These are phyloP conservation scores for Zenarchopterus dispar DNA, from an alignment of 2,797 vertebrate genomes.

Conservation along the genomic window DNA sequence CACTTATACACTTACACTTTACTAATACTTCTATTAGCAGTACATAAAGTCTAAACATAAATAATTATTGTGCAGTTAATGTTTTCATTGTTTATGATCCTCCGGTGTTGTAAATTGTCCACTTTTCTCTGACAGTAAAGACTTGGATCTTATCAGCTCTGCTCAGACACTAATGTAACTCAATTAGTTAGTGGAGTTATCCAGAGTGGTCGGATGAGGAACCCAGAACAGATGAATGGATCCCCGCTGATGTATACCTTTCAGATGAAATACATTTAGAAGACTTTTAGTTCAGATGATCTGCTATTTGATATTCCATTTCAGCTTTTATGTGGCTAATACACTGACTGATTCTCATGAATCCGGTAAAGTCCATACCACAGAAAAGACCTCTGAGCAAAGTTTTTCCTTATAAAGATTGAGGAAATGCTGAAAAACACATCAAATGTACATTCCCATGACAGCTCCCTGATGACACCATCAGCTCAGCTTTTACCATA, in stretches of 20 bases:
- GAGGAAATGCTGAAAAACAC: slow-evolving; percentile 15
- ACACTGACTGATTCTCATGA: slow-evolving; percentile 8
- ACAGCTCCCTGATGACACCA: not conserved
- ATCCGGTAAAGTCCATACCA: slow-evolving; percentile 23
- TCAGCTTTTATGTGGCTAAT: slow-evolving; percentile 24
- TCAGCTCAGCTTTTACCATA: slow-evolving; percentile 1
- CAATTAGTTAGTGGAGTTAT: slow-evolving; percentile 45
- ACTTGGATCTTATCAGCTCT: slow-evolving; percentile 27
- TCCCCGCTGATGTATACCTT: slow-evolving; percentile 36
- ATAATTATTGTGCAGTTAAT: not conserved
- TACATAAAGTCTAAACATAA: not conserved
- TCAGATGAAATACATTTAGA: slow-evolving; percentile 58
- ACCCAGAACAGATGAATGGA: slow-evolving; percentile 35
- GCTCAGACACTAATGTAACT: slow-evolving; percentile 40
- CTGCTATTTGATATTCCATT: slow-evolving; percentile 59
- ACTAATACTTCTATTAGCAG: not conserved
- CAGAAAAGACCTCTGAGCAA: slow-evolving; percentile 8
- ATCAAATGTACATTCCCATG: slow-evolving; percentile 10
- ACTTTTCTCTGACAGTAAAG: slow-evolving; percentile 26
- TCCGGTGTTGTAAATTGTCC: not conserved
- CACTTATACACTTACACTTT: not conserved
- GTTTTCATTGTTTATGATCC: slow-evolving; percentile 10
- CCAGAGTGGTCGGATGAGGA: slow-evolving; percentile 20
- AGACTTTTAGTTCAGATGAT: slow-evolving; percentile 48
- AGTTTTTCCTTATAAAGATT: slow-evolving; percentile 11